A percentile compares a stretch with the other conserved stretches of the same genome.
These are phyloP conservation scores for Flexamia atlantica DNA, from an alignment of 2,888 invertebrate species.

Conservation along the genomic window DNA sequence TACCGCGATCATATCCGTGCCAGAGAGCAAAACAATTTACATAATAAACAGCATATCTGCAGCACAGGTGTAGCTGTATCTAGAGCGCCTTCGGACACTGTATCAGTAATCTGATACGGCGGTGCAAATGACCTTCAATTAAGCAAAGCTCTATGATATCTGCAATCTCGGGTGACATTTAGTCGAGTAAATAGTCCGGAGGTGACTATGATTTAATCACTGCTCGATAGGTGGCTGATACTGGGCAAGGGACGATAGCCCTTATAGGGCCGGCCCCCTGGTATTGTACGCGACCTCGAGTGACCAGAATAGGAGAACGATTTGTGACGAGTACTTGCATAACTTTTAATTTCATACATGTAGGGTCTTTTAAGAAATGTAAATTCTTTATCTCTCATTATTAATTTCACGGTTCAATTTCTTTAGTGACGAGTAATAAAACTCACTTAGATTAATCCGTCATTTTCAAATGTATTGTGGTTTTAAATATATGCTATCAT, in stretches of 20 bases:
- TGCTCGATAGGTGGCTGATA: not conserved
- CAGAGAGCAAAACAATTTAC: slow-evolving; percentile 38
- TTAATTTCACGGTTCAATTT: no score
- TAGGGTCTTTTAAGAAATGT: no score
- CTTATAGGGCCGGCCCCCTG: not conserved
- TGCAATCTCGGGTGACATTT: slow-evolving; percentile 38
- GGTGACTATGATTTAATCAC: slow-evolving; percentile 44
- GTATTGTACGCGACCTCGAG: not conserved
- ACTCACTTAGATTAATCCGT: no score
- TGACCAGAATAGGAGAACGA: not conserved
- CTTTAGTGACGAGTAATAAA: no score
- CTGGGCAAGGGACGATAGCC: not conserved
- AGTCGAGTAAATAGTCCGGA: slow-evolving; percentile 45
- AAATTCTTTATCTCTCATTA: no score
- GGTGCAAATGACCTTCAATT: slow-evolving; percentile 28
- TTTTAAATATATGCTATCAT: no score
- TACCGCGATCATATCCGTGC: slow-evolving; percentile 26
- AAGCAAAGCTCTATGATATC: slow-evolving; percentile 32
- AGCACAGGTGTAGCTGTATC: slow-evolving; percentile 18
- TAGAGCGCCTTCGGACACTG: not conserved
- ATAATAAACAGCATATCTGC: slow-evolving; percentile 33
- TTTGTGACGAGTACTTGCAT: not conserved
- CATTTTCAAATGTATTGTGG: no score
- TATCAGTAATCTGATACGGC: slow-evolving; percentile 36
- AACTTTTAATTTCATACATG: no score